Percentiles rank a stretch among this genome's conserved stretches.
Evolutionary conservation across 2,797 vertebrate genomes (phyloP).

Genomic region (Dipus sagitta): DNA sequence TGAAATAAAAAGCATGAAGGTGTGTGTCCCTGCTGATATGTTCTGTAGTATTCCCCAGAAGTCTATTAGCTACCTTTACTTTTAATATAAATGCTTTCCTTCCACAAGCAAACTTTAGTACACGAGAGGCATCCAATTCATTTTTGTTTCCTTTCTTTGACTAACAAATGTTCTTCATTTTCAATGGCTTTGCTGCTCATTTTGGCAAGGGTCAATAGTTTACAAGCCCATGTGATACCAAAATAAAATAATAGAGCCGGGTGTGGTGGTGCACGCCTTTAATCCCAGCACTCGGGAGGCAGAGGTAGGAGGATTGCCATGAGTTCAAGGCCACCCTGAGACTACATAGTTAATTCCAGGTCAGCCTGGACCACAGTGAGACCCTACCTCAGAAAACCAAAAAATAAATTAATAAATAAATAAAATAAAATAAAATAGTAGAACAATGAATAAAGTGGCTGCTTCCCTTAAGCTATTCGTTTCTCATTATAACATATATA

Average conservation of each 20-base stretch:
- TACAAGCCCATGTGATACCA: neutral
- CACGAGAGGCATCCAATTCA: conserved; percentile 8
- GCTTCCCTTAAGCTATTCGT: neutral
- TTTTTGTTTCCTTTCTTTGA: neutral
- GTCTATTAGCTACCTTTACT: neutral
- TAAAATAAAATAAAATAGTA: too few relatives aligned
- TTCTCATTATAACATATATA: neutral
- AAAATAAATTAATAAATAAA: too few relatives aligned
- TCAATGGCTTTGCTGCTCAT: neutral
- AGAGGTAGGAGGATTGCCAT: too few relatives aligned
- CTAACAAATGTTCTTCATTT: conserved; percentile 27
- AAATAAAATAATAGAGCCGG: conserved; percentile 5
- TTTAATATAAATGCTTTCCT: neutral
- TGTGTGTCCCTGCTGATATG: neutral
- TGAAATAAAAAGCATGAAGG: neutral
- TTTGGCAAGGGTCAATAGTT: neutral
- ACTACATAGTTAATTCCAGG: too few relatives aligned
- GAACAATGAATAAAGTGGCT: neutral
- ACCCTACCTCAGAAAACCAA: too few relatives aligned
- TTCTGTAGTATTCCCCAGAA: neutral
- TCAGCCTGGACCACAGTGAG: too few relatives aligned
- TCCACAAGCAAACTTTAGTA: neutral
- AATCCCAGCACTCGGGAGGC: too few relatives aligned
- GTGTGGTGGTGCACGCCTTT: too few relatives aligned
- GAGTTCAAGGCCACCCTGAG: too few relatives aligned